Conservation (phyloP, 1,140 invertebrate genomes). For the Homarus americanus region DNA sequence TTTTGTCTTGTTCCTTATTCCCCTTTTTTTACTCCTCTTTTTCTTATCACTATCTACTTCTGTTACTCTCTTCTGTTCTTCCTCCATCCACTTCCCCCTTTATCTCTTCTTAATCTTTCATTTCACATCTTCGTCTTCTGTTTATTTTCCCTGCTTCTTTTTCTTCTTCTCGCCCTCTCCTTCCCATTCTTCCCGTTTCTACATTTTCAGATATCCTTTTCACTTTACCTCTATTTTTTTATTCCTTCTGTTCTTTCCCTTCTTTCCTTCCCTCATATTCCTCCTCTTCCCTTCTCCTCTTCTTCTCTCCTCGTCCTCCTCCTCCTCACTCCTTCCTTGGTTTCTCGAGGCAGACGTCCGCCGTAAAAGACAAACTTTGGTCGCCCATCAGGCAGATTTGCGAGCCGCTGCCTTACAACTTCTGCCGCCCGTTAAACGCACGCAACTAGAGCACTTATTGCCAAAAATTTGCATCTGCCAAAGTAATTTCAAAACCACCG, state of each 20-base stretch:
- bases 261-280: no score
- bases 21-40: no score
- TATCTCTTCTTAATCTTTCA: background rate
- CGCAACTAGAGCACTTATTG: background rate
- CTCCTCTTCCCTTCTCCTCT: no score
- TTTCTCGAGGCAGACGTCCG: background rate
- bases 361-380: conserved; percentile 16
- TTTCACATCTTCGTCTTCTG: background rate
- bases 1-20: background rate
- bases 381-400: conserved; percentile 2
- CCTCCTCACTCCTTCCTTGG: background rate
- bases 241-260: no score
- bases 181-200: no score
- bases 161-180: no score
- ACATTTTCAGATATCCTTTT: no score
- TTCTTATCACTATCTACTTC: no score
- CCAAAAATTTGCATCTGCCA: conserved; percentile 8
- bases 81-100: no score
- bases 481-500: background rate
- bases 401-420: background rate
- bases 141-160: no score
- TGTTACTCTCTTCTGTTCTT: no score
- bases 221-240: no score
- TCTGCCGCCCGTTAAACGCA: background rate
- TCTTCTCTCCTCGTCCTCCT: background rate